Base-by-base conservation (phyloP, 2,797 vertebrate species). In the Sebastes miniatus region DNA sequence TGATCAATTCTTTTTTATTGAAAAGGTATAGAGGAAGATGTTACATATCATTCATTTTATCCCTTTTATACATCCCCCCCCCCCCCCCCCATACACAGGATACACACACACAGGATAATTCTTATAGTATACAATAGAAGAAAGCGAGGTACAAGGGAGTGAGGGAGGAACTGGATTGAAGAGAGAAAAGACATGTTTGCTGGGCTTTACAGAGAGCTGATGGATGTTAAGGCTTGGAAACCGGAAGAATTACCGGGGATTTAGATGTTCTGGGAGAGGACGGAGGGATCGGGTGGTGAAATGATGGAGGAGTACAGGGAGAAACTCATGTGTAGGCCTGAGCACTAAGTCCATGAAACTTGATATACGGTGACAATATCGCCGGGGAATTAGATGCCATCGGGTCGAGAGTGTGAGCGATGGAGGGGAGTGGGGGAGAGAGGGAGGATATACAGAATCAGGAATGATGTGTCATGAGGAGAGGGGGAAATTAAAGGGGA, bases 321-420 rank as follows among this genome's bases (percentile, higher is more conserved):
- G 31, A 31, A 59, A 73, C n/a, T 54, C 52, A 52, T 52, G 52
- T 54, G 52, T 10, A 22, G 66, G 34, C 67, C 82, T n/a, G 64
- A 73, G 77, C 61, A 54, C 71, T 25, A 10, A 81, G 73, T 65
- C 70, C n/a, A 73, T 64, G 80, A 81, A 87, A 83, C 18, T 24
- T 86, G 77, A 88, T 83, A 71, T 86, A 84, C 74, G 71, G 64
- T 31, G 71, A 87, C 76, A 80, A 89, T 85, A 82, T 70, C 11
- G 1, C 20, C 0, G 5, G 64, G 56, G 73, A 85, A 85, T 81
- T 54, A 82, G 85, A 88, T 77, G 79, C 73, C 67, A 79, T 56
- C 62, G 34, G 79, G 70, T 61, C 4, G 25, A 76, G 69, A 50
- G 69, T 65, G 69, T 13, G 83, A 88, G 57, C 25, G 77, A 77